Percentiles rank a stretch among this genome's conserved stretches.
Conservation (phyloP, 2,888 invertebrate species). For the Mycalesis mineus region DNA sequence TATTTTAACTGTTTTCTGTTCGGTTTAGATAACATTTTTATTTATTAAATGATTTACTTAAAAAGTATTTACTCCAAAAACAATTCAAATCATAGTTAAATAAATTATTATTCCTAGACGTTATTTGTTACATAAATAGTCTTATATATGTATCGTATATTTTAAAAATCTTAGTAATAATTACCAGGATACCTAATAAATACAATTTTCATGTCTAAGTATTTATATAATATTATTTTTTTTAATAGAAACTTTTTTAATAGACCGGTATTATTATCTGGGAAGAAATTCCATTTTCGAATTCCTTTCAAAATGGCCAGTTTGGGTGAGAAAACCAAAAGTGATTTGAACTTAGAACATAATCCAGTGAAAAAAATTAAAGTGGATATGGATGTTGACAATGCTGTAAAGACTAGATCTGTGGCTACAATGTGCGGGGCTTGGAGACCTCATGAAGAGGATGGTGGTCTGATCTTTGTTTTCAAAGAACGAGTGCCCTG, state of each 20-base stretch:
- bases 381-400: slow-evolving; percentile 33
- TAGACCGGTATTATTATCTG: slow-evolving; percentile 8
- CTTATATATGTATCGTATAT: background rate
- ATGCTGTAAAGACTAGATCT: slow-evolving; percentile 45
- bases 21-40: background rate
- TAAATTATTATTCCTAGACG: too few species aligned
- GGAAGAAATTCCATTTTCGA: slow-evolving; percentile 5
- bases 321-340: slow-evolving; percentile 41
- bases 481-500: slow-evolving; percentile 56
- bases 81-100: too few species aligned
- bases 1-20: background rate
- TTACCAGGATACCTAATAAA: background rate
- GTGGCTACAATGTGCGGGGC: slow-evolving; percentile 74
- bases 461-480: slow-evolving; percentile 68
- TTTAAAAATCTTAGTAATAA: background rate
- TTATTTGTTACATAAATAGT: background rate
- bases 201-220: slow-evolving; percentile 15
- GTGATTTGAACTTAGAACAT: slow-evolving; percentile 41
- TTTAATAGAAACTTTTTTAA: slow-evolving; percentile 14
- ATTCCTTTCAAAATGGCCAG: slow-evolving; percentile 41
- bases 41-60: background rate
- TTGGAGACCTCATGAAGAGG: slow-evolving; percentile 69
- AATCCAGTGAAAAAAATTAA: slow-evolving; percentile 56
- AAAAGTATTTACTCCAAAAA: too few species aligned
- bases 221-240: slow-evolving; percentile 14